Evolutionary conservation across 2,888 invertebrate species (phyloP).

Genomic region (Pandemis cinnamomeana): DNA sequence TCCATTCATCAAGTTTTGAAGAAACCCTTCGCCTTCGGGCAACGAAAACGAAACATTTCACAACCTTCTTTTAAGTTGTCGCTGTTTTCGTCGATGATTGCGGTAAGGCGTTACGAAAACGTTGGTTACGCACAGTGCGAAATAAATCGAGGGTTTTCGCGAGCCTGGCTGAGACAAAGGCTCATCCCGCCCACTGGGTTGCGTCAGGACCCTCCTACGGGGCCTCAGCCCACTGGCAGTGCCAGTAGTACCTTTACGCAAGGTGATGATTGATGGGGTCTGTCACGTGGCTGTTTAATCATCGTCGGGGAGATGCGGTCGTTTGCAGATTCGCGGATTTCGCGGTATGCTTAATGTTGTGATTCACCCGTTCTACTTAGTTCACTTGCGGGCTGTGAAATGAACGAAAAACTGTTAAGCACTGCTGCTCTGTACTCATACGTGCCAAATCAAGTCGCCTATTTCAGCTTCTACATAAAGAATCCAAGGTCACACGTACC

Average conservation of each 20-base stretch:
- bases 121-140: neutral
- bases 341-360: neutral
- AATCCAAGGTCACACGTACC: no score
- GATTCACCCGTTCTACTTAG: neutral
- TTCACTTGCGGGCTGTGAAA: neutral
- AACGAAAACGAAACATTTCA: neutral
- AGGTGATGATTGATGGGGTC: neutral
- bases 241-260: neutral
- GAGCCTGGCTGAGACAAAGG: neutral
- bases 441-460: no score
- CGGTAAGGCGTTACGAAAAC: neutral
- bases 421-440: no score
- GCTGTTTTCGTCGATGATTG: neutral
- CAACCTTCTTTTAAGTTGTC: neutral
- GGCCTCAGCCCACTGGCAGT: neutral
- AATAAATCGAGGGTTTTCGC: neutral
- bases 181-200: constrained; percentile 5
- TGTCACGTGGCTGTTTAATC: neutral
- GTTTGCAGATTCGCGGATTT: neutral
- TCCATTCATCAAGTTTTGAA: no score
- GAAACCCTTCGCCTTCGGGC: neutral
- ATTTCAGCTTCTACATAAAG: no score
- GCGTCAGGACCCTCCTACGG: constrained; percentile 9
- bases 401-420: no score
- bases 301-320: neutral